phyloP scores from a whole-genome alignment of 1,140 invertebrate genomes.

The Temnothorax nylanderi region DNA sequence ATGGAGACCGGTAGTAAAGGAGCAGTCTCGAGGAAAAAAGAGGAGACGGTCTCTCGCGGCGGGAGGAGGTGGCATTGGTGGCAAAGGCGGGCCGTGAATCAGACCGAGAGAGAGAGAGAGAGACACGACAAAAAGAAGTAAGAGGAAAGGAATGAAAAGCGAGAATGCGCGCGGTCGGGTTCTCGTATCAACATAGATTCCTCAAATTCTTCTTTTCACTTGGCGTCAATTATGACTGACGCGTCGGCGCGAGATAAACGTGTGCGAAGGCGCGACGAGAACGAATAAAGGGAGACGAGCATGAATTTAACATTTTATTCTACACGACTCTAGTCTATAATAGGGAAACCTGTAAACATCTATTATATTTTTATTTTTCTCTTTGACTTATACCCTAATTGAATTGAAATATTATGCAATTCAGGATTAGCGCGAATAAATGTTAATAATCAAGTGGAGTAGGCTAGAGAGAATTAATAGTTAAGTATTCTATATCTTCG shows the following conservation, averaged over 20 bases:
- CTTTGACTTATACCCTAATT: not conserved
- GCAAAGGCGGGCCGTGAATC: constrained; percentile 56
- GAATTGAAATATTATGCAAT: not conserved
- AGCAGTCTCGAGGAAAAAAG: constrained; percentile 65
- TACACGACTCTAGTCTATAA: not conserved
- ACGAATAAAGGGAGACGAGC: not conserved
- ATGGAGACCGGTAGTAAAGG: constrained; percentile 59
- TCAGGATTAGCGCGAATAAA: not conserved
- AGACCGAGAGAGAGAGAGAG: constrained; percentile 32
- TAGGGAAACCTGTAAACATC: not conserved
- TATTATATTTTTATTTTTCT: not conserved
- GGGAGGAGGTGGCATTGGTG: not conserved
- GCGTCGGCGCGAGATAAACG: not conserved
- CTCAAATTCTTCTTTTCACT: constrained; percentile 34
- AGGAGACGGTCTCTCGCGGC: not conserved
- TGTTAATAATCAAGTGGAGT: not conserved
- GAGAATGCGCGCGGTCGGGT: constrained; percentile 43
- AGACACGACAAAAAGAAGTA: constrained; percentile 54
- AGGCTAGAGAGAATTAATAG: not conserved
- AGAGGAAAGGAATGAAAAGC: constrained; percentile 44
- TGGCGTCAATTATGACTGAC: constrained; percentile 36
- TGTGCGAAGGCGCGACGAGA: not conserved
- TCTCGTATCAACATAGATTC: constrained; percentile 40
- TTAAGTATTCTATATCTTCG: not conserved
- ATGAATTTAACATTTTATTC: not conserved